phyloP scores from a whole-genome alignment of 2,888 invertebrate species.

The Callyntrura sp. region DNA sequence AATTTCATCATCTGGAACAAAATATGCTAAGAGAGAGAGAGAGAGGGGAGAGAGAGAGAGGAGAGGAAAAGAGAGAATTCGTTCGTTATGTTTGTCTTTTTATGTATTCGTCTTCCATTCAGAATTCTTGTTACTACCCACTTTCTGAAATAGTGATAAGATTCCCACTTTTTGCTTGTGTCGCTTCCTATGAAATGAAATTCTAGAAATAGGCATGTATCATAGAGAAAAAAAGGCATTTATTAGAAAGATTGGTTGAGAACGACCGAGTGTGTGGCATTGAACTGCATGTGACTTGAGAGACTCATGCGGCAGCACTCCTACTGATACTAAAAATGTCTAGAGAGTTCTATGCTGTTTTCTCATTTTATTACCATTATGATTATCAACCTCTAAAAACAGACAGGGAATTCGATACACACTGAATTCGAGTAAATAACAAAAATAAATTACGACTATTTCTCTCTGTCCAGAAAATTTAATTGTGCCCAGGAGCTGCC shows the following conservation, averaged over 20 bases:
- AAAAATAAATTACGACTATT: slow-evolving; percentile 77
- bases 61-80: slow-evolving; percentile 32
- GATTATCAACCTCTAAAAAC: slow-evolving; percentile 27
- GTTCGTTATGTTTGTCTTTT: slow-evolving; percentile 24
- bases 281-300: not conserved
- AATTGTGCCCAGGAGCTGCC: slow-evolving; percentile 73
- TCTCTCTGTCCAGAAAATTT: slow-evolving; percentile 75
- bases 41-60: slow-evolving; percentile 13
- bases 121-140: slow-evolving; percentile 18
- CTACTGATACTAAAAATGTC: slow-evolving; percentile 26
- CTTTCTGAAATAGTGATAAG: slow-evolving; percentile 66
- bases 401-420: slow-evolving; percentile 51
- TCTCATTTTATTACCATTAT: slow-evolving; percentile 56
- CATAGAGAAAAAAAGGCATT: slow-evolving; percentile 40
- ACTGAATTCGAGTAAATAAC: slow-evolving; percentile 43
- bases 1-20: slow-evolving; percentile 78
- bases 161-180: slow-evolving; percentile 49
- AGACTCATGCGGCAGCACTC: not conserved
- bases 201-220: slow-evolving; percentile 13
- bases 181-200: slow-evolving; percentile 22
- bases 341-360: slow-evolving; percentile 27
- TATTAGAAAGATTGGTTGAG: not conserved
- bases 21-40: slow-evolving; percentile 52
- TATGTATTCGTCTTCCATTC: slow-evolving; percentile 34
- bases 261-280: not conserved